phyloP scores from a whole-genome alignment of 2,888 invertebrate species.

The Agrilus cyanescens region DNA sequence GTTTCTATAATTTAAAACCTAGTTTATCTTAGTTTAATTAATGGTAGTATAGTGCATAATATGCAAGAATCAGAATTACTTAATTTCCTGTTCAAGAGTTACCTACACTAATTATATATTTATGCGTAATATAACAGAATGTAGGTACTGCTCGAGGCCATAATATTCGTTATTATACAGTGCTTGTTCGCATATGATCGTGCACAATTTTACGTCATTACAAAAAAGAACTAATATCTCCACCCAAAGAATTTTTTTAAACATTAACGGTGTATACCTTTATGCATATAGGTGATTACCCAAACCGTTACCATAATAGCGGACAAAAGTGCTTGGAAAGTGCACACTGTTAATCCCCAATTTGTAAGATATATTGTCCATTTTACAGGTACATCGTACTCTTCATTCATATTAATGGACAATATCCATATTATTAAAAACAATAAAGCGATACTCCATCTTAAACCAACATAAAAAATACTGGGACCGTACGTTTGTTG shows the following conservation, averaged over 20 bases:
- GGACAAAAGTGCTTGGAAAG: constrained; percentile 44
- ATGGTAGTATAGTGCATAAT: too few species aligned
- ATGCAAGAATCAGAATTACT: too few species aligned
- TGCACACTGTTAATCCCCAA: constrained; percentile 53
- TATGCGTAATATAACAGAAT: too few species aligned
- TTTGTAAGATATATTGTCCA: constrained; percentile 66
- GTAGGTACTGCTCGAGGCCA: too few species aligned
- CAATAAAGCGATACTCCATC: constrained; percentile 44
- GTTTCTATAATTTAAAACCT: too few species aligned
- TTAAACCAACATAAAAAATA: constrained; percentile 36
- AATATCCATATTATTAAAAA: constrained; percentile 30
- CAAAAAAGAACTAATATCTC: too few species aligned
- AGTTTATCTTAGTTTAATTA: too few species aligned
- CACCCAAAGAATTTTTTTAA: constrained; percentile 25
- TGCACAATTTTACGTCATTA: too few species aligned
- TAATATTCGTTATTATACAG: too few species aligned
- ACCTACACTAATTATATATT: too few species aligned
- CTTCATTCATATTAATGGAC: constrained; percentile 32
- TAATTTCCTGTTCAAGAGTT: too few species aligned
- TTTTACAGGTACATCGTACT: constrained; percentile 38
- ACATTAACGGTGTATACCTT: constrained; percentile 72
- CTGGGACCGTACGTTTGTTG: constrained; percentile 40
- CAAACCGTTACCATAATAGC: constrained; percentile 21
- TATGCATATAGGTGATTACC: constrained; percentile 41
- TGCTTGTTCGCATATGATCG: too few species aligned